These are phyloP conservation scores for Magallana ariakensis DNA, from an alignment of 1,140 invertebrate species.

Conservation along the genomic window DNA sequence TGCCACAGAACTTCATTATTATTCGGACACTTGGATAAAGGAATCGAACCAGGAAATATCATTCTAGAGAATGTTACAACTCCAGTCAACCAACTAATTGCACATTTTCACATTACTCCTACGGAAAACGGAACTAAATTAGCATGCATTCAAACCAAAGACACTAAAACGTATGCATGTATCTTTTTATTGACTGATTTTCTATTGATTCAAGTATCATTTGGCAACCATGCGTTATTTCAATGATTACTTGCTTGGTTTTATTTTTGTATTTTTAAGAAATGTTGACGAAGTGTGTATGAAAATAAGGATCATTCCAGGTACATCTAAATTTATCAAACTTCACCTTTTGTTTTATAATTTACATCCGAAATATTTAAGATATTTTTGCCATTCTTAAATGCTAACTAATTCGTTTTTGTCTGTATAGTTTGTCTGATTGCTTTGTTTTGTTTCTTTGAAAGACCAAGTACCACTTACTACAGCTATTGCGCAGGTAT, in stretches of 20 bases:
- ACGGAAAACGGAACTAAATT: background rate
- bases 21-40: conserved; percentile 17
- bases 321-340: background rate
- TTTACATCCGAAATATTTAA: no score
- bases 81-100: background rate
- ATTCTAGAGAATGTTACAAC: background rate
- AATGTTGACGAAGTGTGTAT: background rate
- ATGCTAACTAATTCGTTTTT: no score
- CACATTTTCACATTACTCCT: background rate
- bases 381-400: no score
- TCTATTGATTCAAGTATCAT: background rate
- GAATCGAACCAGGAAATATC: background rate
- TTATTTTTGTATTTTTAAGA: background rate
- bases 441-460: no score
- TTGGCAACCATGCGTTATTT: background rate
- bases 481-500: no score
- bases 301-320: background rate
- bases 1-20: background rate
- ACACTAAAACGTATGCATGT: background rate
- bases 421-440: no score
- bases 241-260: no score
- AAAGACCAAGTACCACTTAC: no score
- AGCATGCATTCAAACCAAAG: background rate
- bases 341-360: no score
- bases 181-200: background rate